Evolutionary conservation across 2,888 invertebrate genomes (phyloP).

Genomic region (Leptogaster cylindrica): DNA sequence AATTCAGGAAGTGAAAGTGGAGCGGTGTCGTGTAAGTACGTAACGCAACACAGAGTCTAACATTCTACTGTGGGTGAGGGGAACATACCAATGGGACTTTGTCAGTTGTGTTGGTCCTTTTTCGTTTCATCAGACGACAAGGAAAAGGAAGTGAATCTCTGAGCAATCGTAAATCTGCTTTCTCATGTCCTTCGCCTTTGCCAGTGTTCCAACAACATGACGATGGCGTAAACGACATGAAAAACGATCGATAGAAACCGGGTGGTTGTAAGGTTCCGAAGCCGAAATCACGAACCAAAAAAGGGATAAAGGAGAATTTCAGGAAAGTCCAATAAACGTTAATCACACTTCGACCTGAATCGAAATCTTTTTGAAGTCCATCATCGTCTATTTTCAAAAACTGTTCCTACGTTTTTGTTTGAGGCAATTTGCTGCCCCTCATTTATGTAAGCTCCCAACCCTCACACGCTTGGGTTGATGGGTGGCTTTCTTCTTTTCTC

Average conservation of each 20-base stretch:
- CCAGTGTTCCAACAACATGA: too few relatives aligned
- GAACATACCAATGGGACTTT: neutral
- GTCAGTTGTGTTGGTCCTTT: neutral
- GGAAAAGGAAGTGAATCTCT: neutral
- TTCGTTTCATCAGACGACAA: neutral
- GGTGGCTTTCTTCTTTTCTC: too few relatives aligned
- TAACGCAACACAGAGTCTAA: neutral
- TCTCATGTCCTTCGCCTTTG: too few relatives aligned
- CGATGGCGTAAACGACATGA: neutral
- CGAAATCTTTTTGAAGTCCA: neutral
- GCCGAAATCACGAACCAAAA: neutral
- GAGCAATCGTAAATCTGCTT: too few relatives aligned
- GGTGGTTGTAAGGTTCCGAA: neutral
- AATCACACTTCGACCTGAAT: neutral
- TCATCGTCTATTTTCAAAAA: too few relatives aligned
- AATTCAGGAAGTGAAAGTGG: neutral
- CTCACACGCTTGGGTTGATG: too few relatives aligned
- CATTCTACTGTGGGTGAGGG: neutral
- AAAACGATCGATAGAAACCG: neutral
- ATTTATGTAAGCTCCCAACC: too few relatives aligned
- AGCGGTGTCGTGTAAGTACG: too few relatives aligned
- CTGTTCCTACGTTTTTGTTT: too few relatives aligned
- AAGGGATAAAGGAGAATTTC: neutral
- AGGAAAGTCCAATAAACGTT: neutral
- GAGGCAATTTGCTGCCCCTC: too few relatives aligned